Conservation (phyloP, 2,888 invertebrate genomes). For the Copidosoma aretas region DNA sequence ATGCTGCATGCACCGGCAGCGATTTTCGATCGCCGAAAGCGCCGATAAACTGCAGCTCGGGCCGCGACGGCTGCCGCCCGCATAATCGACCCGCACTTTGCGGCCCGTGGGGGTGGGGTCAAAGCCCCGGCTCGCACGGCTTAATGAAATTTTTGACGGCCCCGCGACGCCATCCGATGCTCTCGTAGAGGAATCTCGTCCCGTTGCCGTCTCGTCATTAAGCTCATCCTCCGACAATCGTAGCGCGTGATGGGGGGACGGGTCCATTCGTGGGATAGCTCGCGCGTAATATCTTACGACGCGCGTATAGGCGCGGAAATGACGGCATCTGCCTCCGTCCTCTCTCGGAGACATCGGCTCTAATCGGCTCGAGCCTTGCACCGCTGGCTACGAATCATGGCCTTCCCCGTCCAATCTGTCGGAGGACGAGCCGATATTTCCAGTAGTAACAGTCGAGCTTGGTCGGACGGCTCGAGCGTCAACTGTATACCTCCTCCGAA, state of each 20-base stretch:
- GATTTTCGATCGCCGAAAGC: constrained; percentile 5
- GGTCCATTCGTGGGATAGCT: too few relatives aligned
- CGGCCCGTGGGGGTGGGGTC: constrained; percentile 28
- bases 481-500: too few relatives aligned
- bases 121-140: too few relatives aligned
- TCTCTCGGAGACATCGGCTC: too few relatives aligned
- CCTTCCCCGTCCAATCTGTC: neutral
- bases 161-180: constrained; percentile 9
- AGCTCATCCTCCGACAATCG: neutral
- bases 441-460: neutral
- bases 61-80: too few relatives aligned
- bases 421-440: neutral
- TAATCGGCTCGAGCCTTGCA: neutral
- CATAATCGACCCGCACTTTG: constrained; percentile 33
- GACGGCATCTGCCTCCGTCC: too few relatives aligned
- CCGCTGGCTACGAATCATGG: constrained; percentile 9
- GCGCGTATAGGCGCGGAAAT: too few relatives aligned
- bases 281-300: too few relatives aligned
- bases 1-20: neutral
- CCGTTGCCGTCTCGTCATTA: neutral
- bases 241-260: neutral
- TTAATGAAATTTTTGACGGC: constrained; percentile 54
- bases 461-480: neutral
- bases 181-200: neutral
- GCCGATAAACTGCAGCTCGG: neutral